Evolutionary conservation across 2,888 invertebrate genomes (phyloP), one percentile per base, ranked within the genome.

Genomic region (Zaprionus obscuricornis): DNA sequence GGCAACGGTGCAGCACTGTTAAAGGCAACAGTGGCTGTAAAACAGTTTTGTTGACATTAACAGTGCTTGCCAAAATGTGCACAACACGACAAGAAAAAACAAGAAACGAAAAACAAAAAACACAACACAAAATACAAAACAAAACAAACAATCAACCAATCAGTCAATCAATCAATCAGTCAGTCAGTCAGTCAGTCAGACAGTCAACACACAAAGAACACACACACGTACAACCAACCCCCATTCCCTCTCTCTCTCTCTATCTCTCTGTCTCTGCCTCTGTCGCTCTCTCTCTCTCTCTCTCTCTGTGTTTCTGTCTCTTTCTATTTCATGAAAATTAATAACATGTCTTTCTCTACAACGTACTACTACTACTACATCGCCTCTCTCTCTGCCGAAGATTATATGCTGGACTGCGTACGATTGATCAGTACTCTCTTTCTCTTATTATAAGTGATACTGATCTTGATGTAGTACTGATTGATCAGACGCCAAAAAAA

Each of bases 321-420:
- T 68, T 50, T 66, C 62, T 73, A 39, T 76, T 39, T 75, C 70
- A 68, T 31, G 54, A 36, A 58, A 65, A 55, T 65, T 49, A 69
- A 60, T 66, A 69, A 65, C 65, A n/a, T 65, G 42, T 71, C 36
- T 70, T 55, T 63, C n/a, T 66, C 63, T 58, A 34, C 63, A 71
- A 63, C 63, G 62, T 70, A 33, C 66, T n/a, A n/a, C n/a, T n/a
- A n/a, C n/a, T n/a, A n/a, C n/a, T n/a, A n/a, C n/a, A n/a, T n/a
- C n/a, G n/a, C n/a, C 50, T 71, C 71, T 55, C 64, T 31, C 64
- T 49, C 67, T 56, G 63, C 58, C 67, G 3, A 3, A 10, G 66
- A 60, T 57, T 60, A 50, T 13, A 49, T 46, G 51, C 64, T 57
- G 67, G 64, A 64, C 43, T 33, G 60, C 45, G 62, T 45, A 39